Evolutionary conservation across 2,797 vertebrate species (phyloP).

Genomic region (Acanthornis magna): DNA sequence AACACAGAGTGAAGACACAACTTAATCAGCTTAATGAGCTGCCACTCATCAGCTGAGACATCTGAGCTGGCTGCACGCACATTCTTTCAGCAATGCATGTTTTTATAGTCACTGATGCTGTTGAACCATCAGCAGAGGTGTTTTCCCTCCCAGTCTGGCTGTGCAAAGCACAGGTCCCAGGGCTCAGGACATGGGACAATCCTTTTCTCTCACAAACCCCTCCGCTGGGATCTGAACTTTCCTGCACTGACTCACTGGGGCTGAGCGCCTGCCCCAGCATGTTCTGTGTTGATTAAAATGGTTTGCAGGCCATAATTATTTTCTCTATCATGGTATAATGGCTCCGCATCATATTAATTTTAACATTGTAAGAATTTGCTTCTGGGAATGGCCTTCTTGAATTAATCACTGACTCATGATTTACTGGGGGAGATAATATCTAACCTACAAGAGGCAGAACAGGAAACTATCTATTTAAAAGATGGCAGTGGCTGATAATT

Average conservation of each 20-base stretch:
- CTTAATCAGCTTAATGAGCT: conserved; percentile 17
- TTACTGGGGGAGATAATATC: conserved; percentile 58
- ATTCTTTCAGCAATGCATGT: not conserved
- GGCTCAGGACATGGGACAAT: not conserved
- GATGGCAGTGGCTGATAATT: conserved; percentile 57
- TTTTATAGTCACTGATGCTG: not conserved
- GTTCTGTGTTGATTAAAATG: conserved; percentile 18
- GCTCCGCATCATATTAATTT: conserved; percentile 39
- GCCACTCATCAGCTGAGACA: conserved; percentile 28
- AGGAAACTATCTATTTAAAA: conserved; percentile 69
- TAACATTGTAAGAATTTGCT: conserved; percentile 63
- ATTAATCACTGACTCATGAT: conserved; percentile 64
- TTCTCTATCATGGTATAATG: conserved; percentile 49
- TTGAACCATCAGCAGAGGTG: not conserved
- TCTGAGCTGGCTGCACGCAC: not conserved
- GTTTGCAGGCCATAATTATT: conserved; percentile 57
- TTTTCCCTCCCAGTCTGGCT: not conserved
- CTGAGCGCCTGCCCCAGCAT: conserved; percentile 10
- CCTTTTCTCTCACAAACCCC: not conserved
- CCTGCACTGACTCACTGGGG: not conserved
- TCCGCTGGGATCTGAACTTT: not conserved
- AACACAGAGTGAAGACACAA: not conserved
- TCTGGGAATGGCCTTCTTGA: conserved; percentile 55
- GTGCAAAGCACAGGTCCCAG: not conserved
- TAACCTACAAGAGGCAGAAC: conserved; percentile 57